phyloP scores from a whole-genome alignment of 1,140 invertebrate genomes.

The Cylas formicarius region DNA sequence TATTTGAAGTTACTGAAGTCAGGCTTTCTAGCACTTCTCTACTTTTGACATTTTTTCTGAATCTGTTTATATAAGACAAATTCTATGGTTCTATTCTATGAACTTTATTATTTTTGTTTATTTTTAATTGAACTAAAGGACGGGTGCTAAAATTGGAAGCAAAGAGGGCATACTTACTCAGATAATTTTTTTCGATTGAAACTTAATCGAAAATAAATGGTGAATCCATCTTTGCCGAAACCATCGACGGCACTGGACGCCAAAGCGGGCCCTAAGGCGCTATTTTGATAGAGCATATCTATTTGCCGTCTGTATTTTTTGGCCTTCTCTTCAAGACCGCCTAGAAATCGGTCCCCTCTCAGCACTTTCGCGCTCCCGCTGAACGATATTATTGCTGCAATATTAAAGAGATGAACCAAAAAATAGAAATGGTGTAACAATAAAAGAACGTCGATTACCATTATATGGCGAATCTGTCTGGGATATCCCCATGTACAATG shows the following conservation, averaged over 20 bases:
- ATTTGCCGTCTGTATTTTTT: constrained; percentile 50
- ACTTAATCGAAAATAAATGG: constrained; percentile 66
- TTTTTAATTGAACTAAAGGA: constrained; percentile 1
- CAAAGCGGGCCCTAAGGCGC: constrained; percentile 53
- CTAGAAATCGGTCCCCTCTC: constrained; percentile 58
- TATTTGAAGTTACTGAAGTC: too few species aligned
- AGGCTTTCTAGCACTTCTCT: too few species aligned
- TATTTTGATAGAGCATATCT: constrained; percentile 46
- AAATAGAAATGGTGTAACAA: not conserved
- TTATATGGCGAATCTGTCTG: constrained; percentile 46
- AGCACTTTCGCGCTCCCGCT: constrained; percentile 59
- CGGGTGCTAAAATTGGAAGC: not conserved
- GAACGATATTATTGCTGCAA: constrained; percentile 59
- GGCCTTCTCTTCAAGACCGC: constrained; percentile 53
- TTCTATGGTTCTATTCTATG: too few species aligned
- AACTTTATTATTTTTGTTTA: constrained; percentile 16
- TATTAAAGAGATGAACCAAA: not conserved
- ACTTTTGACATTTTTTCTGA: too few species aligned
- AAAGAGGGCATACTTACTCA: constrained; percentile 45
- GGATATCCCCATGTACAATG: constrained; percentile 66
- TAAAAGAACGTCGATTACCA: constrained; percentile 12
- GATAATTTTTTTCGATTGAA: constrained; percentile 67
- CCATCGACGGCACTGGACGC: constrained; percentile 57
- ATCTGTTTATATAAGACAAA: too few species aligned
- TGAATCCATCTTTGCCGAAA: constrained; percentile 62